Evolutionary conservation across 2,797 vertebrate species (phyloP).

Genomic region (Knipowitschia caucasica): DNA sequence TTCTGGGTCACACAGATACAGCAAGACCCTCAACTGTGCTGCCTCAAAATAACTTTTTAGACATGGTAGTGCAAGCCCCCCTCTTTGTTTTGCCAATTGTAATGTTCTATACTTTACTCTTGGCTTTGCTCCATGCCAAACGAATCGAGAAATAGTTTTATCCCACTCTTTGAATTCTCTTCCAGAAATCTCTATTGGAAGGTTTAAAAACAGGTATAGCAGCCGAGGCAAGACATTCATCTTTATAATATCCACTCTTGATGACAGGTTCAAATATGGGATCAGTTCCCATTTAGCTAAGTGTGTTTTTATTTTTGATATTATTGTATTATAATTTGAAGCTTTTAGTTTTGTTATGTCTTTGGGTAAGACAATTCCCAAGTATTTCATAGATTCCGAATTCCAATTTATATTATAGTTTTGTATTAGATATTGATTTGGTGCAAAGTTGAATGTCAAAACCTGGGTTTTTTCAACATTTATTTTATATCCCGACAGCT

Average conservation of each 20-base stretch:
- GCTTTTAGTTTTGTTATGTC: too few relatives aligned
- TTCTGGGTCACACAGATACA: too few relatives aligned
- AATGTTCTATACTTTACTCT: background rate
- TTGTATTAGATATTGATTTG: background rate
- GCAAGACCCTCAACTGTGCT: background rate
- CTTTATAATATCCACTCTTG: too few relatives aligned
- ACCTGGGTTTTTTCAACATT: slow-evolving; percentile 2
- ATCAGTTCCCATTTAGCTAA: background rate
- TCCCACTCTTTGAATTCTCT: slow-evolving; percentile 1
- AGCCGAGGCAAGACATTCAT: too few relatives aligned
- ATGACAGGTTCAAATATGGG: background rate
- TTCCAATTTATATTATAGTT: background rate
- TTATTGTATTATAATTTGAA: background rate
- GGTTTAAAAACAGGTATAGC: background rate
- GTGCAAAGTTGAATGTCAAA: background rate
- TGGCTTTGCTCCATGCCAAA: background rate
- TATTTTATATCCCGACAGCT: background rate
- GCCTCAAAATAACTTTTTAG: background rate
- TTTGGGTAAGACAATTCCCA: background rate
- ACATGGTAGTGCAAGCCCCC: background rate
- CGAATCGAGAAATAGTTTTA: too few relatives aligned
- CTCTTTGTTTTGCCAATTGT: too few relatives aligned
- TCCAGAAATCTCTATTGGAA: background rate
- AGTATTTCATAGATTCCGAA: background rate
- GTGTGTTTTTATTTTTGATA: background rate